These are phyloP conservation scores for Syngnathus rostellatus DNA, from an alignment of 2,797 vertebrate genomes.

Conservation along the genomic window DNA sequence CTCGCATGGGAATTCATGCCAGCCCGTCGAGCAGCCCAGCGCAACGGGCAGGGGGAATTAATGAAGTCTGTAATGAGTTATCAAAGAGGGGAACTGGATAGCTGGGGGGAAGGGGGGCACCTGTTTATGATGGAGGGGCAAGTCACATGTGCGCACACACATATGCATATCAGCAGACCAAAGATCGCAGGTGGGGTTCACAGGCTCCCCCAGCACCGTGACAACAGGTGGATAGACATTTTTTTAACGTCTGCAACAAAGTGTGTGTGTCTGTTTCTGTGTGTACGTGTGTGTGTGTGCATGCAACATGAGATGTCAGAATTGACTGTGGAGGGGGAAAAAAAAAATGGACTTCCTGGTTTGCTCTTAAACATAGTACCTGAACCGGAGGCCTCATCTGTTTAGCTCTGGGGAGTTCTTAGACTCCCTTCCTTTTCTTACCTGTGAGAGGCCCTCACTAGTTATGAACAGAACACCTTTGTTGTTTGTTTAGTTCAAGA, in stretches of 20 bases:
- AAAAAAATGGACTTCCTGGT: neutral
- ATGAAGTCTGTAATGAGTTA: slow-evolving; percentile 69
- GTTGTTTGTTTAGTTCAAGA: no score
- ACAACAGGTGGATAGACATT: slow-evolving; percentile 72
- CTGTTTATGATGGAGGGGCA: slow-evolving; percentile 55
- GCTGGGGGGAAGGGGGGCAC: slow-evolving; percentile 59
- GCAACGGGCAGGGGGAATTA: slow-evolving; percentile 47
- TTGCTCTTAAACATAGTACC: neutral
- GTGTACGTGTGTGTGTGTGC: neutral
- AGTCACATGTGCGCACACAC: slow-evolving; percentile 10
- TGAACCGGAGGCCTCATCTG: no score
- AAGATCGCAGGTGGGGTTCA: slow-evolving; percentile 71
- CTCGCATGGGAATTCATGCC: slow-evolving; percentile 53
- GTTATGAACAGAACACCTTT: no score
- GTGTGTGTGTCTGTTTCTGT: neutral
- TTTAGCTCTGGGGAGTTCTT: no score
- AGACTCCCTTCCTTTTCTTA: no score
- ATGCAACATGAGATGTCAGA: slow-evolving; percentile 2
- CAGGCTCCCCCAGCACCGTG: slow-evolving; percentile 51
- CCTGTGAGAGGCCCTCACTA: no score
- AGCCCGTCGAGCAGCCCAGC: slow-evolving; percentile 49
- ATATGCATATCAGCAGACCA: slow-evolving; percentile 35
- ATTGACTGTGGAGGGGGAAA: neutral
- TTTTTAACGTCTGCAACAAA: slow-evolving; percentile 65
- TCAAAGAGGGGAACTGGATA: slow-evolving; percentile 70